phyloP scores from a whole-genome alignment of 2,797 vertebrate species.

The Bradypodion pumilum region DNA sequence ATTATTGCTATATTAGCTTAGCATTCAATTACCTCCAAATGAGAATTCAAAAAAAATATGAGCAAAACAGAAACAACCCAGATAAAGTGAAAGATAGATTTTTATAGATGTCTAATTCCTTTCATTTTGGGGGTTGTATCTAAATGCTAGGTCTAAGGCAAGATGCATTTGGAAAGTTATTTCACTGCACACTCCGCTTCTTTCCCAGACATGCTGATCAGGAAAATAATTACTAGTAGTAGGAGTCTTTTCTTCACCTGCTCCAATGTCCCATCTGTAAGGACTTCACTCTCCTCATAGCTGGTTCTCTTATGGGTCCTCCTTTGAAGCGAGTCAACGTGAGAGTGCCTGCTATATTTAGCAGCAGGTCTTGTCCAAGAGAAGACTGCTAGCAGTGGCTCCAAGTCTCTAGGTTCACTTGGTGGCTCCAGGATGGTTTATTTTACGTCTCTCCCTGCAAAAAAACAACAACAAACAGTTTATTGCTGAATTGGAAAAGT shows the following conservation, averaged over 20 bases:
- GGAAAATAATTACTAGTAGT: accelerated
- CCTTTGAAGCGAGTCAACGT: background rate
- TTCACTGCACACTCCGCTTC: background rate
- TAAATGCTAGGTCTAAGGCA: background rate
- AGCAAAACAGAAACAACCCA: no score
- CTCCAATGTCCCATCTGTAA: accelerated
- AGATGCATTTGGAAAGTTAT: background rate
- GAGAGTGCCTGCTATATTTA: background rate
- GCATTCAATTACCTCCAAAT: no score
- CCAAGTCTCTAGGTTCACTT: constrained; percentile 38
- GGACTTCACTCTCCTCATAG: background rate
- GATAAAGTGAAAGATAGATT: no score
- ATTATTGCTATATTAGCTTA: no score
- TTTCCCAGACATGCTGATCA: accelerated
- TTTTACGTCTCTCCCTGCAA: background rate
- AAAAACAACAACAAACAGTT: no score
- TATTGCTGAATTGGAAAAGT: constrained; percentile 65
- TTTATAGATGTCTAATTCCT: no score
- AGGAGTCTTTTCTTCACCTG: background rate
- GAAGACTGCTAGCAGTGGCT: constrained; percentile 7
- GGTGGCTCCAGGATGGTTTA: background rate
- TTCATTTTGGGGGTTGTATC: no score
- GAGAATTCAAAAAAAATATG: no score
- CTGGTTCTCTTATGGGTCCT: accelerated
- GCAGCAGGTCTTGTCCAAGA: background rate